Evolutionary conservation across 2,797 vertebrate genomes (phyloP).

Genomic region (Anabacerthia variegaticeps): DNA sequence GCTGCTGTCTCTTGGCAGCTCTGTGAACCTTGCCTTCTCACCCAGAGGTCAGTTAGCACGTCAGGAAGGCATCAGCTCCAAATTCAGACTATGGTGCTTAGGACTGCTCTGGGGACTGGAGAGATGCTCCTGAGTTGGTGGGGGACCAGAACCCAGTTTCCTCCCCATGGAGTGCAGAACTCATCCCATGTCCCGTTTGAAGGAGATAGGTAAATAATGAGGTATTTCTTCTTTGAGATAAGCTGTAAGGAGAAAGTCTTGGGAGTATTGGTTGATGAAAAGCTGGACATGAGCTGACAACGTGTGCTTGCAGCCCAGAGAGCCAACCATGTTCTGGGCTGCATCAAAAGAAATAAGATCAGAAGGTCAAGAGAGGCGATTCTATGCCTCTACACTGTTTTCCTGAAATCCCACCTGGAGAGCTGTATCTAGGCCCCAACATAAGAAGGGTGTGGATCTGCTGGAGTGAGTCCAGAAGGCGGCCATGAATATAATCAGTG

Average conservation of each 20-base stretch:
- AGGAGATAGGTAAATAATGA: neutral
- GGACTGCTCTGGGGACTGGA: neutral
- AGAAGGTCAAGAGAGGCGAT: neutral
- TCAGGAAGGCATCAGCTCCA: neutral
- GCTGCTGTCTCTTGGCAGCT: fast-evolving
- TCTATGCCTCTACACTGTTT: neutral
- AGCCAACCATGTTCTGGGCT: neutral
- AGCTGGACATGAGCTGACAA: neutral
- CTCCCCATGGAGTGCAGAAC: neutral
- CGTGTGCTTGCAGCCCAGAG: neutral
- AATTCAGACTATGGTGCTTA: neutral
- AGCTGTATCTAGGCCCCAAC: neutral
- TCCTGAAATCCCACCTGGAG: neutral
- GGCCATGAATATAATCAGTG: neutral
- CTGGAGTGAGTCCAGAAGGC: neutral
- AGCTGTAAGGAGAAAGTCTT: neutral
- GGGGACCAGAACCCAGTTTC: neutral
- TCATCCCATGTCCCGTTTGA: fast-evolving
- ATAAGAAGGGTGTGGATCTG: neutral
- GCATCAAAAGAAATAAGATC: neutral
- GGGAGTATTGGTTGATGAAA: neutral
- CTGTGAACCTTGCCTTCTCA: neutral
- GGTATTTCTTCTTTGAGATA: neutral
- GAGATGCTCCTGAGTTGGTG: neutral
- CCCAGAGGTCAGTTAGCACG: neutral